These are phyloP conservation scores for Arothron firmamentum DNA, from an alignment of 2,113 vertebrate species.

Conservation along the genomic window DNA sequence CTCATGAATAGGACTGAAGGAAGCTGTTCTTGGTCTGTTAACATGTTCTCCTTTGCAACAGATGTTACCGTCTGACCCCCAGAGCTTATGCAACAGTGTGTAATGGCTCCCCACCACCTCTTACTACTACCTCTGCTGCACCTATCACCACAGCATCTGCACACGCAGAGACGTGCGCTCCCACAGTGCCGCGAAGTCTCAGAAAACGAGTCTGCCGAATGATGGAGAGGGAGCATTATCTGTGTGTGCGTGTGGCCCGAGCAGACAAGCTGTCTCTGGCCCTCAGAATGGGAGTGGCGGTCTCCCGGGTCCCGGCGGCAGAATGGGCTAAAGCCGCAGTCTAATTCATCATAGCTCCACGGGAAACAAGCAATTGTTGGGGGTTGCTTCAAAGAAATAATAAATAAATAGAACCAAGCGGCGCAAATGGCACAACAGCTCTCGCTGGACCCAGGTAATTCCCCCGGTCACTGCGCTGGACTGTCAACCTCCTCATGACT, in stretches of 20 bases:
- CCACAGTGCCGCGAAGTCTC: slow-evolving; percentile 49
- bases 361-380: slow-evolving; percentile 68
- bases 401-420: slow-evolving; percentile 49
- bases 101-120: slow-evolving; percentile 17
- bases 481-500: slow-evolving; percentile 49
- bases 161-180: slow-evolving; percentile 14
- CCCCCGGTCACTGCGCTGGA: slow-evolving; percentile 55
- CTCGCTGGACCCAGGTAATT: slow-evolving; percentile 55
- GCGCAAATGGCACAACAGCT: slow-evolving; percentile 68
- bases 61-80: slow-evolving; percentile 41
- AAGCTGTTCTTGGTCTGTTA: neutral
- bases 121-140: slow-evolving; percentile 16
- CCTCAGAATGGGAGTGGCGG: slow-evolving; percentile 54
- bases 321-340: slow-evolving; percentile 65
- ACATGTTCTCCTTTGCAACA: slow-evolving; percentile 13
- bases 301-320: slow-evolving; percentile 68
- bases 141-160: slow-evolving; percentile 28
- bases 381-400: slow-evolving; percentile 25
- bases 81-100: slow-evolving; percentile 40
- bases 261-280: slow-evolving; percentile 67
- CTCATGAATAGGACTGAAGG: neutral
- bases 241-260: slow-evolving; percentile 65
- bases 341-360: slow-evolving; percentile 72
- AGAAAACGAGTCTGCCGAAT: slow-evolving; percentile 72
- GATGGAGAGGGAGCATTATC: slow-evolving; percentile 75